These are phyloP conservation scores for Oscheius sp. DNA, from an alignment of 2,888 invertebrate genomes.

Conservation along the genomic window DNA sequence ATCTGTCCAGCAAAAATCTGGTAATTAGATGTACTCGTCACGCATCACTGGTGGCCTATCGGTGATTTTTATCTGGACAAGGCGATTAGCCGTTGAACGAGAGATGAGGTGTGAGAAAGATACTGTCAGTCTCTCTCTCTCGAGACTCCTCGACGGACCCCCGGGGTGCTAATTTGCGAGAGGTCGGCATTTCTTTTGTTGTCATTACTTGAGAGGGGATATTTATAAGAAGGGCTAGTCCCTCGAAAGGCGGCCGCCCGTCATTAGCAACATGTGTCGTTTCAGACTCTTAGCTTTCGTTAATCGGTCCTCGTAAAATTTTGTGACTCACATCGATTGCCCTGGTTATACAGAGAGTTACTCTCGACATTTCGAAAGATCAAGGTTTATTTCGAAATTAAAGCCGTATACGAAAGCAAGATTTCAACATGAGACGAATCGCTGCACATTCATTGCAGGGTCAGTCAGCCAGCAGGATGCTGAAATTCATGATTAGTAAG, in stretches of 20 bases:
- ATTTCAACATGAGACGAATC: too few species aligned
- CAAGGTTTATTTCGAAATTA: too few species aligned
- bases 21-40: conserved; percentile 10
- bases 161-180: conserved; percentile 3
- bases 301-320: conserved; percentile 24
- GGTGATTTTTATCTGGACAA: conserved; percentile 16
- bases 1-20: conserved; percentile 9
- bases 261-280: conserved; percentile 30
- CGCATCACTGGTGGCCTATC: conserved; percentile 7
- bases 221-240: not conserved
- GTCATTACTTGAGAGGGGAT: conserved; percentile 23
- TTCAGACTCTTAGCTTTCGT: not conserved
- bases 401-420: too few species aligned
- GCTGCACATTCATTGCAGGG: too few species aligned
- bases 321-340: conserved; percentile 18
- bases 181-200: not conserved
- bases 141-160: not conserved
- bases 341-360: not conserved
- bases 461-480: too few species aligned
- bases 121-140: not conserved
- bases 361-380: too few species aligned
- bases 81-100: not conserved
- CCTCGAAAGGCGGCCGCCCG: not conserved
- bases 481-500: too few species aligned
- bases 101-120: conserved; percentile 1